phyloP scores from a whole-genome alignment of 2,888 invertebrate species.

The Aradus depressus region DNA sequence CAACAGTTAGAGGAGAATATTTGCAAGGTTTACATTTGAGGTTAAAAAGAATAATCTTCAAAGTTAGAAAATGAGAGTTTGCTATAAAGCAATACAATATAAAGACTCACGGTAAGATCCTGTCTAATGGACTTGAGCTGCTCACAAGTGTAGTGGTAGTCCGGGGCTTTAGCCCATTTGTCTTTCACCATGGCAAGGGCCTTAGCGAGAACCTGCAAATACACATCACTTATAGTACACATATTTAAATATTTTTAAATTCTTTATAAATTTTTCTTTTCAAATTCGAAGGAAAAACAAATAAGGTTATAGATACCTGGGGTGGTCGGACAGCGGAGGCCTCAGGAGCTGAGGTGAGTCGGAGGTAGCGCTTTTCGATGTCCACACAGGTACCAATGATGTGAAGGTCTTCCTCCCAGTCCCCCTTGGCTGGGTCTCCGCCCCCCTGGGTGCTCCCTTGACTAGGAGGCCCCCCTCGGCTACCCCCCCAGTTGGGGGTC shows the following conservation, averaged over 20 bases:
- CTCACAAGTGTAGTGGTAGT: slow-evolving; percentile 96
- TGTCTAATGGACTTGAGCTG: slow-evolving; percentile 97
- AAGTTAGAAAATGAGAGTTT: neutral
- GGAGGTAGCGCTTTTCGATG: slow-evolving; percentile 90
- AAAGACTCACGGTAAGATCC: slow-evolving; percentile 78
- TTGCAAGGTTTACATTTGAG: slow-evolving; percentile 11
- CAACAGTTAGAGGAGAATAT: no score
- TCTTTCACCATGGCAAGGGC: slow-evolving; percentile 84
- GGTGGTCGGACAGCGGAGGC: slow-evolving; percentile 20
- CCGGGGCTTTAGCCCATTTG: slow-evolving; percentile 79
- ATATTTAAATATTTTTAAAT: neutral
- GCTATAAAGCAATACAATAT: neutral
- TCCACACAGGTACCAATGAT: slow-evolving; percentile 90
- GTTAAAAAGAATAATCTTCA: neutral
- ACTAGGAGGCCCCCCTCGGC: neutral
- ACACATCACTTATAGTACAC: neutral
- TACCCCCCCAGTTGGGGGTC: slow-evolving; percentile 2
- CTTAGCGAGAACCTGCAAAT: slow-evolving; percentile 54
- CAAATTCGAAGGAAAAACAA: neutral
- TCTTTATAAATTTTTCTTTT: neutral
- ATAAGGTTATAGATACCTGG: slow-evolving; percentile 1
- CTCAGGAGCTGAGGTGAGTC: slow-evolving; percentile 59
- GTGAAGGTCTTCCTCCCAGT: slow-evolving; percentile 54
- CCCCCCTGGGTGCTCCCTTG: neutral
- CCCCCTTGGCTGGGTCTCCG: slow-evolving; percentile 3